Evolutionary conservation across 2,888 invertebrate species (phyloP).

Genomic region (Elgonia sp.): DNA sequence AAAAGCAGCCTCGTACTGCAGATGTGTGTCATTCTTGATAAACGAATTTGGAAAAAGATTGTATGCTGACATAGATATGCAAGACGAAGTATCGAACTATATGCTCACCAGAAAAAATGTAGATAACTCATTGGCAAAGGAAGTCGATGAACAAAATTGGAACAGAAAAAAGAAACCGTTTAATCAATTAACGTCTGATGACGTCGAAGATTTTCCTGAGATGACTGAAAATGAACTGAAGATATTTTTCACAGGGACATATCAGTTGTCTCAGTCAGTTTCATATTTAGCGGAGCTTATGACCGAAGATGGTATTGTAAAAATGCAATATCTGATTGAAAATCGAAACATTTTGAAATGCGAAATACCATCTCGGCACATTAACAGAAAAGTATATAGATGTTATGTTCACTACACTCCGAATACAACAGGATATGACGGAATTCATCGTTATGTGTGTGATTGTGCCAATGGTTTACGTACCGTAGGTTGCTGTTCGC

Average conservation of each 20-base stretch:
- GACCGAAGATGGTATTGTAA: background rate
- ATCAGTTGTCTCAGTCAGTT: too few relatives aligned
- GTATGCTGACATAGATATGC: too few relatives aligned
- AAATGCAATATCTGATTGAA: background rate
- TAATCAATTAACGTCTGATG: conserved; percentile 14
- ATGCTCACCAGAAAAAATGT: conserved; percentile 22
- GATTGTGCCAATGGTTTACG: background rate
- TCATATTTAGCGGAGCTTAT: conserved; percentile 34
- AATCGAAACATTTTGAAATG: conserved; percentile 20
- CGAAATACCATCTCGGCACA: conserved; percentile 42
- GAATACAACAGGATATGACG: background rate
- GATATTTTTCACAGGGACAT: conserved; percentile 54
- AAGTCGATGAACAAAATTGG: conserved; percentile 55
- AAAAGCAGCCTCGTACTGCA: too few relatives aligned
- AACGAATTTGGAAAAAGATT: background rate
- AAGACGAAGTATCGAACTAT: too few relatives aligned
- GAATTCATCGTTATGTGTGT: too few relatives aligned
- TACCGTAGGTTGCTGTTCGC: background rate
- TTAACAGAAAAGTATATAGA: conserved; percentile 5
- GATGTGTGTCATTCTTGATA: too few relatives aligned
- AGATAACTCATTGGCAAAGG: conserved; percentile 41
- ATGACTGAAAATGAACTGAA: conserved; percentile 53
- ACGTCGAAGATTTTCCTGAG: conserved; percentile 21
- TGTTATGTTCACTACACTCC: background rate
- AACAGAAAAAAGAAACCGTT: background rate